Evolutionary conservation across 1,140 invertebrate genomes (phyloP).

Genomic region (Scaptodrosophila lebanonensis): DNA sequence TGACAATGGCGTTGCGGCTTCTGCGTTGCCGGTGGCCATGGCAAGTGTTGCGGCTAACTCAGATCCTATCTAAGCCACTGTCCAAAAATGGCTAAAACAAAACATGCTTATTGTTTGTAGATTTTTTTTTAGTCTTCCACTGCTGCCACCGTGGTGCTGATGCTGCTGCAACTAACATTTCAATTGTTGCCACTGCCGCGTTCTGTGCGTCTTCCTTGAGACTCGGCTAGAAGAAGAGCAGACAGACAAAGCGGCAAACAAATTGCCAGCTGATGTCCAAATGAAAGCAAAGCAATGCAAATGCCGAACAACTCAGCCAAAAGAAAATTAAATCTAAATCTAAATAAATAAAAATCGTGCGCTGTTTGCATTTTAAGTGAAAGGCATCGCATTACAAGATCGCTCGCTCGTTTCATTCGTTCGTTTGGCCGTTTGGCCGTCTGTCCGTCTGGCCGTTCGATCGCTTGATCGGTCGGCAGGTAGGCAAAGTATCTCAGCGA

Average conservation of each 20-base stretch:
- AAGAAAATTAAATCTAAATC: slow-evolving; percentile 67
- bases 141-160: too few species aligned
- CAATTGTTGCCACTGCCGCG: slow-evolving; percentile 46
- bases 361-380: slow-evolving; percentile 54
- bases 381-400: slow-evolving; percentile 65
- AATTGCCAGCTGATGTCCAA: slow-evolving; percentile 35
- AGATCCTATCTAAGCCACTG: slow-evolving; percentile 31
- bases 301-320: slow-evolving; percentile 4
- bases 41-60: slow-evolving; percentile 13
- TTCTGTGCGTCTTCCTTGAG: slow-evolving; percentile 6
- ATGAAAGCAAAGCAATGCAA: neutral
- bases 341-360: slow-evolving; percentile 75
- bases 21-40: slow-evolving; percentile 27
- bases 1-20: slow-evolving; percentile 55
- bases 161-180: slow-evolving; percentile 47
- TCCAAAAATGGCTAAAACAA: slow-evolving; percentile 53
- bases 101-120: slow-evolving; percentile 68
- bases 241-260: slow-evolving; percentile 2
- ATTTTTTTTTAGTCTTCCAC: slow-evolving; percentile 15
- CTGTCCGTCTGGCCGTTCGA: too few species aligned
- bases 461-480: too few species aligned
- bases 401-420: slow-evolving; percentile 22
- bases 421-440: too few species aligned
- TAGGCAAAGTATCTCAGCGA: slow-evolving; percentile 46
- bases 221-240: neutral